phyloP scores from a whole-genome alignment of 2,888 invertebrate genomes.

The Polyploca ridens region DNA sequence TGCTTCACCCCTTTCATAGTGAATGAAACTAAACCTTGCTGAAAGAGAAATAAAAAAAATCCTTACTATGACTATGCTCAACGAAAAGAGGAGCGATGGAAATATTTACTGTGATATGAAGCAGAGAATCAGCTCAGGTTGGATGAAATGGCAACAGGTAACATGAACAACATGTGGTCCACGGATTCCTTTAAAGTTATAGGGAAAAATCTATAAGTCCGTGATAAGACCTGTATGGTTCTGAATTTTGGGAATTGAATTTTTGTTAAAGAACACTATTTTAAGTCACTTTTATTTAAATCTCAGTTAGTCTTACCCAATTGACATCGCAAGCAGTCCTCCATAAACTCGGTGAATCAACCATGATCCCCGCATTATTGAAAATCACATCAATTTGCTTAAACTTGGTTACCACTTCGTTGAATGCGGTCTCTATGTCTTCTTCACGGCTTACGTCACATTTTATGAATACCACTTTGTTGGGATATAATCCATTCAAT shows the following conservation, averaged over 20 bases:
- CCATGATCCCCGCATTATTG: conserved; percentile 62
- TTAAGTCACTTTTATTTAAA: too few species aligned
- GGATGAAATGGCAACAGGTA: too few species aligned
- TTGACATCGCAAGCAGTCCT: conserved; percentile 55
- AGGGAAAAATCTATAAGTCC: too few species aligned
- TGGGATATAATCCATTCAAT: conserved; percentile 40
- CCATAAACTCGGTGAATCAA: conserved; percentile 46
- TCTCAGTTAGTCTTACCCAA: conserved; percentile 37
- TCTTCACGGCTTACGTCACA: conserved; percentile 58
- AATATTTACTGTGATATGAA: too few species aligned
- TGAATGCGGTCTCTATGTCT: conserved; percentile 41
- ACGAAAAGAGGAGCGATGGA: too few species aligned
- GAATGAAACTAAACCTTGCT: conserved; percentile 76
- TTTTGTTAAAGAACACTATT: too few species aligned
- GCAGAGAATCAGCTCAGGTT: too few species aligned
- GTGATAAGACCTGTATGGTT: too few species aligned
- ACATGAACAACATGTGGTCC: too few species aligned
- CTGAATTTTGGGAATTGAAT: too few species aligned
- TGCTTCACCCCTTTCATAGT: conserved; percentile 54
- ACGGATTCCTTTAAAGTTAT: too few species aligned
- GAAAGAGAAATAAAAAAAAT: conserved; percentile 26
- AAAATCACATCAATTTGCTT: conserved; percentile 53
- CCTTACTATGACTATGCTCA: background rate
- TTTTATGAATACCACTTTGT: conserved; percentile 47
- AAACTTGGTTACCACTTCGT: conserved; percentile 40